Conservation (phyloP, 2,888 invertebrate genomes). For the Taphrorychus bicolor region DNA sequence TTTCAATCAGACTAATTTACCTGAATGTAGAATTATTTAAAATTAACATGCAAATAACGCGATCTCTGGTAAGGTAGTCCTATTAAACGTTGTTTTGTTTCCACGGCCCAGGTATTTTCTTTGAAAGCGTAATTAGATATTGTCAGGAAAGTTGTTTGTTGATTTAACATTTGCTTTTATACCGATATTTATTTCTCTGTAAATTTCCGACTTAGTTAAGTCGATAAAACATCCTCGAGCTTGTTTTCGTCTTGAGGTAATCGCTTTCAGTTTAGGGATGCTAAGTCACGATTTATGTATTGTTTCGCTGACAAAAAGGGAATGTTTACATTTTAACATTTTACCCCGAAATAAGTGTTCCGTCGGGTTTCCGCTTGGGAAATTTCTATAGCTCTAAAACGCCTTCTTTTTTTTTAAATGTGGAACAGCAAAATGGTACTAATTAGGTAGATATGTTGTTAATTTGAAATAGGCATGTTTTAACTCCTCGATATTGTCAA, state of each 20-base stretch:
- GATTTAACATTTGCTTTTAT: not conserved
- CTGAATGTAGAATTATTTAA: not conserved
- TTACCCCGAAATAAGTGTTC: too few species aligned
- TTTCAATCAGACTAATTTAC: constrained; percentile 9
- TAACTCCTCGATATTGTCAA: too few species aligned
- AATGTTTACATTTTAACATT: too few species aligned
- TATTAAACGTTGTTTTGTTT: not conserved
- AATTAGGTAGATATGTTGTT: too few species aligned
- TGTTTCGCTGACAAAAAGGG: too few species aligned
- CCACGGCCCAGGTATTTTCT: not conserved
- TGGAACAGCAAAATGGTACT: too few species aligned
- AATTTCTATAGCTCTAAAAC: too few species aligned
- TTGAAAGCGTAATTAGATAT: not conserved
- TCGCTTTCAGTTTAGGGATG: not conserved
- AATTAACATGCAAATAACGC: constrained; percentile 14
- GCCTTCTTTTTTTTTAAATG: too few species aligned
- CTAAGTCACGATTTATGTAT: too few species aligned
- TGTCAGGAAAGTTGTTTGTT: not conserved
- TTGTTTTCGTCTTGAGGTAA: too few species aligned
- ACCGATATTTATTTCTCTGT: not conserved
- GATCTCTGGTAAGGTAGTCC: not conserved
- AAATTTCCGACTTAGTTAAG: not conserved
- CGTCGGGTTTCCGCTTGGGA: too few species aligned
- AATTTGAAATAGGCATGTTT: too few species aligned
- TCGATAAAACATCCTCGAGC: not conserved